Percentiles rank a stretch among this genome's conserved stretches.
Conservation (phyloP, 2,888 invertebrate genomes). For the Ophraella communa region DNA sequence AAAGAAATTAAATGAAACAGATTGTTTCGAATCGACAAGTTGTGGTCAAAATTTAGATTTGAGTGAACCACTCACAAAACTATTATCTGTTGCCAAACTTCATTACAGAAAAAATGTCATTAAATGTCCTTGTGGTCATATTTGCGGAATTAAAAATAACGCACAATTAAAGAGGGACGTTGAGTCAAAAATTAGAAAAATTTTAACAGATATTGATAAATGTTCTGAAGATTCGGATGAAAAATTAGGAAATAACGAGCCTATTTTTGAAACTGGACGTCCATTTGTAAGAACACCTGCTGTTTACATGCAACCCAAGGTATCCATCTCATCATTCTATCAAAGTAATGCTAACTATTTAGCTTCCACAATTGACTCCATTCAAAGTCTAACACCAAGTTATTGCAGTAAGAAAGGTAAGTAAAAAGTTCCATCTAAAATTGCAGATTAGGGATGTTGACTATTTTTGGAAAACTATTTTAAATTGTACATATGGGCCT, state of each 20-base stretch:
- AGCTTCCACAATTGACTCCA: conserved; percentile 46
- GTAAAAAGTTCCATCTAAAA: not conserved
- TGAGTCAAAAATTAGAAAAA: conserved; percentile 38
- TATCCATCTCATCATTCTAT: conserved; percentile 28
- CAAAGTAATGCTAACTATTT: conserved; percentile 28
- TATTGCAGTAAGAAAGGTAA: conserved; percentile 58
- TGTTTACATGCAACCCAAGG: conserved; percentile 36
- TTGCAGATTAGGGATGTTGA: not conserved
- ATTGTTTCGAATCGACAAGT: not conserved
- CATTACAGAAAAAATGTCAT: conserved; percentile 57
- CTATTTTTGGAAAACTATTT: too few relatives aligned
- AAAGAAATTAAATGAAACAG: conserved; percentile 14
- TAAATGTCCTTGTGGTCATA: conserved; percentile 66
- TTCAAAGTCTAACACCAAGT: conserved; percentile 54
- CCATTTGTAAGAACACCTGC: conserved; percentile 26
- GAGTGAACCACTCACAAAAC: conserved; percentile 61
- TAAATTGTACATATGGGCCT: too few relatives aligned
- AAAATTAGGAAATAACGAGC: conserved; percentile 28
- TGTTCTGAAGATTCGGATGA: conserved; percentile 33
- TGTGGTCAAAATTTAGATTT: conserved; percentile 34
- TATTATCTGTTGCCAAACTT: conserved; percentile 65
- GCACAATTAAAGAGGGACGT: conserved; percentile 39
- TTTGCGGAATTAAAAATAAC: conserved; percentile 55
- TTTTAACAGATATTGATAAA: conserved; percentile 35
- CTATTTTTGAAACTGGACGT: conserved; percentile 27